These are phyloP conservation scores for Taxidea taxus DNA, from an alignment of 2,113 vertebrate species.

Conservation along the genomic window DNA sequence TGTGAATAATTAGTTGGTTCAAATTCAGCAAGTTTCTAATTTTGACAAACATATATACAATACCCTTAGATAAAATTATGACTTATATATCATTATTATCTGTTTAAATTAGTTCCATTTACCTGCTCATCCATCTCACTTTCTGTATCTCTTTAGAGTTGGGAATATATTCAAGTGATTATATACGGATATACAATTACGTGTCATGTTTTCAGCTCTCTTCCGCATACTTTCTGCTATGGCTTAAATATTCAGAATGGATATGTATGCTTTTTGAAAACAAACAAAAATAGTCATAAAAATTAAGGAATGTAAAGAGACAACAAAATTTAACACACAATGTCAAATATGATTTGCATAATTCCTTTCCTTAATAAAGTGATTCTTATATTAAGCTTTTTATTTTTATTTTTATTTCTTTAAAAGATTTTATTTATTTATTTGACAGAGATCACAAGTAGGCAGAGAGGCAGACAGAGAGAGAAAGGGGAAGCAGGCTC, in stretches of 20 bases:
- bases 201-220: neutral
- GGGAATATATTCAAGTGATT: neutral
- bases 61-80: neutral
- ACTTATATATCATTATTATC: neutral
- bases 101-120: neutral
- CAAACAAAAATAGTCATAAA: neutral
- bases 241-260: neutral
- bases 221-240: neutral
- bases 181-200: neutral
- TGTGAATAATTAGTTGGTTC: neutral
- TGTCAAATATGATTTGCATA: neutral
- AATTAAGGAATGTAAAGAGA: neutral
- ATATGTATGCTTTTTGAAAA: neutral
- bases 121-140: neutral
- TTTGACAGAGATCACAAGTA: too few relatives aligned
- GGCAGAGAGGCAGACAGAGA: too few relatives aligned
- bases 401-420: too few relatives aligned
- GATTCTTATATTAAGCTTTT: neutral
- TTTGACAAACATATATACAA: neutral
- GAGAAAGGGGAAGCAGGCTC: too few relatives aligned
- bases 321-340: neutral
- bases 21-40: neutral
- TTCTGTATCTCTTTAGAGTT: neutral
- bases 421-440: too few relatives aligned
- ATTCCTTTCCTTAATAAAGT: neutral